These are phyloP conservation scores for Tolmerus cingulatus DNA, from an alignment of 2,888 invertebrate genomes.

Conservation along the genomic window DNA sequence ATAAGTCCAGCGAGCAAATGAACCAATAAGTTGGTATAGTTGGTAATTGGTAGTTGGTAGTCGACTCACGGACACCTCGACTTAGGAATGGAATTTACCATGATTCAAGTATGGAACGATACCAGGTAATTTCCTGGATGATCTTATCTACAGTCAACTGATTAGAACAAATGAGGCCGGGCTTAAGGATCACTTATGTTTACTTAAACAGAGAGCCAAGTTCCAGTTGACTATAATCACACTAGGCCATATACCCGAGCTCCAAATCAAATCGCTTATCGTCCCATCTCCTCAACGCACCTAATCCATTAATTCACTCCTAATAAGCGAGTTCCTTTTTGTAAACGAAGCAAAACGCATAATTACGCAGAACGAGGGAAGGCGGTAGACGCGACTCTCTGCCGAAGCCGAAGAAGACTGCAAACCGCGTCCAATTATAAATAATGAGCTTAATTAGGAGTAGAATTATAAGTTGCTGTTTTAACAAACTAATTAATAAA, in stretches of 20 bases:
- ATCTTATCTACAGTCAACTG: neutral
- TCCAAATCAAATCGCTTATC: neutral
- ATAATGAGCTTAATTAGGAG: constrained; percentile 54
- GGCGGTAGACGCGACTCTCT: neutral
- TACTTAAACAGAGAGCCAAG: neutral
- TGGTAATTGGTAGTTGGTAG: neutral
- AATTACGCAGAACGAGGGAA: constrained; percentile 10
- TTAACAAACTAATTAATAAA: constrained; percentile 55
- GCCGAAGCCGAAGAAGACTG: neutral
- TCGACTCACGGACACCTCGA: neutral
- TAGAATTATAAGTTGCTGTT: constrained; percentile 53
- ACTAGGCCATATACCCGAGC: neutral
- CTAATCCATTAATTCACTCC: constrained; percentile 17
- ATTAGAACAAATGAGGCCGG: neutral
- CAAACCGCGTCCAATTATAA: constrained; percentile 54
- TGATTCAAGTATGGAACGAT: neutral
- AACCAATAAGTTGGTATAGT: neutral
- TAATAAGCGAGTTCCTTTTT: constrained; percentile 26
- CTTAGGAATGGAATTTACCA: neutral
- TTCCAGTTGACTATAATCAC: neutral
- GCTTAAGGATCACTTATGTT: neutral
- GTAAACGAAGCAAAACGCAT: constrained; percentile 5
- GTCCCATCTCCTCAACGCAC: neutral
- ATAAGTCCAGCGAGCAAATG: neutral
- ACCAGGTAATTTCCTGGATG: neutral